Conservation (phyloP, 2,888 invertebrate species). For the Entomobrya multifasciata region DNA sequence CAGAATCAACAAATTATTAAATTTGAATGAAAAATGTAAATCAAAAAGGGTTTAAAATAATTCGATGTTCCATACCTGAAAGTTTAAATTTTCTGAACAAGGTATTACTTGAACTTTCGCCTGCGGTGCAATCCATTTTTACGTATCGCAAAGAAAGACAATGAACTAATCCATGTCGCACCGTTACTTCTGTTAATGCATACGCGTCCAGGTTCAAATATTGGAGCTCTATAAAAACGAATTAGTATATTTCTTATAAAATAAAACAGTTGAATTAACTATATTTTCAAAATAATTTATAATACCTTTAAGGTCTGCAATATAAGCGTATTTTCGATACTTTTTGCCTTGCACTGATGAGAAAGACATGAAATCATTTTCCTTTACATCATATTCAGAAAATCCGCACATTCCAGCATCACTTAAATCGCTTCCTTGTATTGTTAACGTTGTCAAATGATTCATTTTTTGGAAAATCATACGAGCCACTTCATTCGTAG, state of each 20-base stretch:
- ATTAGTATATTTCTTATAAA: too few relatives aligned
- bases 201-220: constrained; percentile 51
- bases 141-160: constrained; percentile 32
- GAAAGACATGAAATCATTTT: constrained; percentile 30
- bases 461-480: constrained; percentile 66
- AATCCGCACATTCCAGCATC: constrained; percentile 69
- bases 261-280: too few relatives aligned
- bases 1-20: too few relatives aligned
- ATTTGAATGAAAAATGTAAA: too few relatives aligned
- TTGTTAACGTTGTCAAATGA: constrained; percentile 2
- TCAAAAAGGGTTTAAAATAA: too few relatives aligned
- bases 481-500: constrained; percentile 53
- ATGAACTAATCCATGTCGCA: constrained; percentile 55
- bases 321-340: constrained; percentile 34
- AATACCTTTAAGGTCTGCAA: constrained; percentile 51
- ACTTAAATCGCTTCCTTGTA: constrained; percentile 51
- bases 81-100: constrained; percentile 32
- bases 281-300: too few relatives aligned
- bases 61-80: too few relatives aligned
- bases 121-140: constrained; percentile 54
- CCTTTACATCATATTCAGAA: constrained; percentile 50
- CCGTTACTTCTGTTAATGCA: constrained; percentile 40
- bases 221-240: constrained; percentile 13
- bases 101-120: background rate
- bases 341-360: constrained; percentile 6